phyloP scores from a whole-genome alignment of 2,888 invertebrate species.

The Pollenia angustigena region DNA sequence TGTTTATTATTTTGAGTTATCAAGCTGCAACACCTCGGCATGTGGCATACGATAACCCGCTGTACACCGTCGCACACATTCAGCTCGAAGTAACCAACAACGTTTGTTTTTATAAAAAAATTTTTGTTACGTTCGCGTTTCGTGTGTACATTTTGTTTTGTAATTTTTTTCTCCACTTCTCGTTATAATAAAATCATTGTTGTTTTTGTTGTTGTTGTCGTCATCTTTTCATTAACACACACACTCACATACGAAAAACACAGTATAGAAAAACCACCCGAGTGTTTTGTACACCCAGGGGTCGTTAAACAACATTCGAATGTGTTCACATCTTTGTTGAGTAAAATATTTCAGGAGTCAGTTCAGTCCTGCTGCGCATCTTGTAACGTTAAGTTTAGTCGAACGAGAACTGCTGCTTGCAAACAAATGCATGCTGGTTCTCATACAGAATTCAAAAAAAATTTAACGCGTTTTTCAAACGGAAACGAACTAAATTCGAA shows the following conservation, averaged over 20 bases:
- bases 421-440: constrained; percentile 69
- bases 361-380: constrained; percentile 84
- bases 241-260: constrained; percentile 42
- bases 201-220: constrained; percentile 46
- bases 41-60: constrained; percentile 75
- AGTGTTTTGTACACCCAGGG: constrained; percentile 67
- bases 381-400: constrained; percentile 82
- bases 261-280: constrained; percentile 65
- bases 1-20: constrained; percentile 60
- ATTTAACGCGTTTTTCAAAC: constrained; percentile 45
- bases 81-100: constrained; percentile 18
- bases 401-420: constrained; percentile 72
- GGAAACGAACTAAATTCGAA: constrained; percentile 50
- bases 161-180: constrained; percentile 58
- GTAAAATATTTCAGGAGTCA: constrained; percentile 81
- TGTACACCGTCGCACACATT: constrained; percentile 72
- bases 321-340: constrained; percentile 71
- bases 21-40: constrained; percentile 67
- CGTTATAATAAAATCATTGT: constrained; percentile 8
- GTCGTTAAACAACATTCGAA: constrained; percentile 71
- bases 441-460: constrained; percentile 9
- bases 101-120: neutral
- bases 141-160: constrained; percentile 32
- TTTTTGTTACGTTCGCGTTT: constrained; percentile 57
- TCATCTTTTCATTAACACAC: constrained; percentile 66